These are phyloP conservation scores for Plusia festucae DNA, from an alignment of 2,888 invertebrate species.

Conservation along the genomic window DNA sequence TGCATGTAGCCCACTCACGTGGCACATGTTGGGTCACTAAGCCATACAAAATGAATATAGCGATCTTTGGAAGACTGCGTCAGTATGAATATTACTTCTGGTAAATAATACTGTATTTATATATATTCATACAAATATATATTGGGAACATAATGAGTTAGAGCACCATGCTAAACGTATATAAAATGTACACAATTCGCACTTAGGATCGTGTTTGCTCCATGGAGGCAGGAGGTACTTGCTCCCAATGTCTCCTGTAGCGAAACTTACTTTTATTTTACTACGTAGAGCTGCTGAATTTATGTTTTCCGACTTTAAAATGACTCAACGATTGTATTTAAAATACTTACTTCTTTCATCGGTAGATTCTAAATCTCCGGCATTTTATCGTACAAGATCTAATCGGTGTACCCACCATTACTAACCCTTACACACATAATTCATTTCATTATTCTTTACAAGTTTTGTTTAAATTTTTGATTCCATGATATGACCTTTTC, in stretches of 20 bases:
- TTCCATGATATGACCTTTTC: conserved; percentile 87
- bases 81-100: conserved; percentile 75
- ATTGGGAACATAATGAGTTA: conserved; percentile 71
- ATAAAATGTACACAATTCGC: conserved; percentile 71
- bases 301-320: conserved; percentile 71
- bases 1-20: conserved; percentile 41
- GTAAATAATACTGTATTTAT: conserved; percentile 83
- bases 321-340: conserved; percentile 82
- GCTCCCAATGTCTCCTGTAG: conserved; percentile 49
- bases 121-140: conserved; percentile 73
- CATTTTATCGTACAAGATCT: conserved; percentile 79
- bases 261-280: conserved; percentile 59
- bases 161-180: conserved; percentile 85
- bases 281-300: conserved; percentile 71
- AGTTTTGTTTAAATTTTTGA: conserved; percentile 80
- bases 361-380: conserved; percentile 87
- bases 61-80: conserved; percentile 85
- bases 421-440: conserved; percentile 80
- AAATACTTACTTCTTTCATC: conserved; percentile 82
- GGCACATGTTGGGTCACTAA: conserved; percentile 45
- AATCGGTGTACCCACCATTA: conserved; percentile 80
- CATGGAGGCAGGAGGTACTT: conserved; percentile 44
- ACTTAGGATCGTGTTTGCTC: conserved; percentile 53
- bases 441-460: conserved; percentile 77
- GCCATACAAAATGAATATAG: conserved; percentile 56